These are phyloP conservation scores for Protaetia brevitarsis DNA, from an alignment of 1,140 invertebrate genomes.

Conservation along the genomic window DNA sequence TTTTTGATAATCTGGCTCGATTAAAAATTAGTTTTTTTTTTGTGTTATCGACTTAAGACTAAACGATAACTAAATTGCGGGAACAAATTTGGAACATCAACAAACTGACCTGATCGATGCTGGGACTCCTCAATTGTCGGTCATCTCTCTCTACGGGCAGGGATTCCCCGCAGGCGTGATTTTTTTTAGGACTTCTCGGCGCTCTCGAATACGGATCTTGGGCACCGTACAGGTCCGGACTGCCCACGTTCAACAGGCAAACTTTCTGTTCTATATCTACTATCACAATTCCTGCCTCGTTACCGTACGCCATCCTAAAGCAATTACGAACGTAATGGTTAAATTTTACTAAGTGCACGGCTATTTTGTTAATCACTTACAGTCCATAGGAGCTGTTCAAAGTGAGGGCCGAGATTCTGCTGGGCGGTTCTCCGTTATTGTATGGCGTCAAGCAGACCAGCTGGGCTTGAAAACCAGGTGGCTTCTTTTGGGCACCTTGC, in stretches of 20 bases:
- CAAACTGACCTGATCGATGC: slow-evolving; percentile 81
- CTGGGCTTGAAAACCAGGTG: slow-evolving; percentile 91
- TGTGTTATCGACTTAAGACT: not conserved
- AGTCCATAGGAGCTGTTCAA: slow-evolving; percentile 95
- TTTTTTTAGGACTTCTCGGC: slow-evolving; percentile 74
- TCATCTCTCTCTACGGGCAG: slow-evolving; percentile 52
- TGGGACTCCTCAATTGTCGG: slow-evolving; percentile 78
- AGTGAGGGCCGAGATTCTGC: slow-evolving; percentile 82
- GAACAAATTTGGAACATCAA: not conserved
- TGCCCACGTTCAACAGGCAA: slow-evolving; percentile 80
- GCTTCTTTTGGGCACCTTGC: slow-evolving; percentile 72
- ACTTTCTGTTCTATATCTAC: slow-evolving; percentile 91
- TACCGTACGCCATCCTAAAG: slow-evolving; percentile 97
- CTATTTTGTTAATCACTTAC: slow-evolving; percentile 63
- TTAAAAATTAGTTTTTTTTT: too few relatives aligned
- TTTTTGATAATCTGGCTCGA: too few relatives aligned
- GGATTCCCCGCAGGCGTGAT: slow-evolving; percentile 35
- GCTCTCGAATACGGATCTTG: slow-evolving; percentile 84
- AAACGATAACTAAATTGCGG: not conserved
- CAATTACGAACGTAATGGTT: slow-evolving; percentile 36
- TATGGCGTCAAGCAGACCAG: slow-evolving; percentile 88
- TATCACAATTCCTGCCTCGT: slow-evolving; percentile 90
- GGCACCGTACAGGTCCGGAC: slow-evolving; percentile 83
- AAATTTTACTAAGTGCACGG: not conserved
- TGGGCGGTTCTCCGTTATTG: slow-evolving; percentile 73